Conservation (phyloP, 2,113 vertebrate genomes). For the Microtus pennsylvanicus region DNA sequence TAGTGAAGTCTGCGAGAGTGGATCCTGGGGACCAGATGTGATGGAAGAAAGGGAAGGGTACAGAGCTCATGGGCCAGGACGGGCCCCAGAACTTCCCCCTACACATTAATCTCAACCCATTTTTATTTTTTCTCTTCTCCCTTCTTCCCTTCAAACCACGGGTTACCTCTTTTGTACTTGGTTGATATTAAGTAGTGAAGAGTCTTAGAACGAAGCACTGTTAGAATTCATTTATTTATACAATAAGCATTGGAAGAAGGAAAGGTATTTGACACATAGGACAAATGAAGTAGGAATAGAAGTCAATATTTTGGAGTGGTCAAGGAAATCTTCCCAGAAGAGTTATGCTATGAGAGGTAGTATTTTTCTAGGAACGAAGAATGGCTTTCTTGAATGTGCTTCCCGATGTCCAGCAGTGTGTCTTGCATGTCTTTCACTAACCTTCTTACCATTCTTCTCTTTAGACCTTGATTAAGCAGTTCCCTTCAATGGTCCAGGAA, state of each 20-base stretch:
- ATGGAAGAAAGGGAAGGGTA: background rate
- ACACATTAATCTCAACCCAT: background rate
- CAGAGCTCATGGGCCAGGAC: background rate
- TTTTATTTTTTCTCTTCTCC: background rate
- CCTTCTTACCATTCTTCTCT: background rate
- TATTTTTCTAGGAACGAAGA: background rate
- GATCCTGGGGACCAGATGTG: background rate
- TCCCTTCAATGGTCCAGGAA: no score
- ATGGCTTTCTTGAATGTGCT: background rate
- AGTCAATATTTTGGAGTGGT: background rate
- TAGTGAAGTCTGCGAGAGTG: background rate
- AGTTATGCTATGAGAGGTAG: background rate
- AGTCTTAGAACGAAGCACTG: background rate
- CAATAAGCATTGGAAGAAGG: background rate
- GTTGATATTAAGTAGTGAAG: background rate
- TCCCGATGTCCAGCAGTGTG: background rate
- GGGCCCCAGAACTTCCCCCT: background rate
- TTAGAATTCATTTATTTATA: background rate
- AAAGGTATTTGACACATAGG: background rate
- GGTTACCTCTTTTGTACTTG: background rate
- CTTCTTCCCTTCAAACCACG: background rate
- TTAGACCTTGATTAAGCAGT: background rate
- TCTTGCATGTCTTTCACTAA: background rate
- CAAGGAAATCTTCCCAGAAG: background rate
- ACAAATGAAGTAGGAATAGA: background rate